phyloP scores from a whole-genome alignment of 1,140 invertebrate species.

The Rhyacophila brunnea region DNA sequence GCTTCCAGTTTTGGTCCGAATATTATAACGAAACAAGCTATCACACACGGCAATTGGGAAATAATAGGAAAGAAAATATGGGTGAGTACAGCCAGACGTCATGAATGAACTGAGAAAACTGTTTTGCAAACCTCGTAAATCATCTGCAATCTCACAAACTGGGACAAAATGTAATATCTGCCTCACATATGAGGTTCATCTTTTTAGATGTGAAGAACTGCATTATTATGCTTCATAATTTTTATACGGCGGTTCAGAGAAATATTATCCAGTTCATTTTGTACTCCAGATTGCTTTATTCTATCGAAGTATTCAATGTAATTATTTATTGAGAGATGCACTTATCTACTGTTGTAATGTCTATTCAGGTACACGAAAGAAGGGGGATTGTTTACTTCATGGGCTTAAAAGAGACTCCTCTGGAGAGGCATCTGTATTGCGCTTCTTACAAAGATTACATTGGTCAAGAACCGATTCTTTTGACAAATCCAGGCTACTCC shows the following conservation, averaged over 20 bases:
- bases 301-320: too few relatives aligned
- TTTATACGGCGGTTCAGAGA: too few relatives aligned
- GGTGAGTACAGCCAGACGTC: constrained; percentile 55
- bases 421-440: constrained; percentile 83
- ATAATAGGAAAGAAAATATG: constrained; percentile 74
- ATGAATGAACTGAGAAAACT: too few relatives aligned
- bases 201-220: too few relatives aligned
- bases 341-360: neutral
- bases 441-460: constrained; percentile 58
- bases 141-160: too few relatives aligned
- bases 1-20: constrained; percentile 48
- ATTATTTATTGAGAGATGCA: neutral
- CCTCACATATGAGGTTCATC: too few relatives aligned
- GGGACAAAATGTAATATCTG: too few relatives aligned
- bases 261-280: too few relatives aligned
- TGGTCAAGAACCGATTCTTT: constrained; percentile 46
- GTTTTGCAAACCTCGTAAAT: too few relatives aligned
- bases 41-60: constrained; percentile 83
- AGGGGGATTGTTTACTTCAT: constrained; percentile 79
- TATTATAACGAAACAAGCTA: constrained; percentile 64
- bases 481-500: constrained; percentile 75
- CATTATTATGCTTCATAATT: too few relatives aligned
- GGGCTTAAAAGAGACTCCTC: constrained; percentile 73
- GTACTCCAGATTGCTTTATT: too few relatives aligned
- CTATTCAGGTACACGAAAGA: constrained; percentile 59